These are phyloP conservation scores for Drymodes brunneopygia DNA, from an alignment of 2,113 vertebrate species.

Conservation along the genomic window DNA sequence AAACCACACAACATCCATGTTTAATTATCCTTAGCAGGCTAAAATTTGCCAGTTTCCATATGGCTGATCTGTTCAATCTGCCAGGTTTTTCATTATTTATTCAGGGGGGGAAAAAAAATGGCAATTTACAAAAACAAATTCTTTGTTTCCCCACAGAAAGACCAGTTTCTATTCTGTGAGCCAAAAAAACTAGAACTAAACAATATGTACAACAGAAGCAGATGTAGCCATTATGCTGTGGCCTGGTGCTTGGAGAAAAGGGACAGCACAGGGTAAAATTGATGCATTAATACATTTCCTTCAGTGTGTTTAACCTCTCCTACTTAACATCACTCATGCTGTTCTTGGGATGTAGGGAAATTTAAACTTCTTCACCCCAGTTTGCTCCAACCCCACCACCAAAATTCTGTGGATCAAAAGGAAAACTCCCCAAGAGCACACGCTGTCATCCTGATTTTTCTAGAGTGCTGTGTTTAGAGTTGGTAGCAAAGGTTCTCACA, in stretches of 20 bases:
- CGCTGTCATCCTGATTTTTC: too few species aligned
- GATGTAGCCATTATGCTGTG: constrained; percentile 45
- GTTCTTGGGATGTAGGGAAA: not conserved
- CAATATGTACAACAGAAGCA: constrained; percentile 57
- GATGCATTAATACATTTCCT: constrained; percentile 9
- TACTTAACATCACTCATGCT: not conserved
- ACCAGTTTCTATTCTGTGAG: constrained; percentile 46
- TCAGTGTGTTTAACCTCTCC: constrained; percentile 3
- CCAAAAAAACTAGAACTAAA: constrained; percentile 45
- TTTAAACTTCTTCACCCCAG: not conserved
- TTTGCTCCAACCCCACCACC: not conserved
- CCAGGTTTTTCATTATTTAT: constrained; percentile 46
- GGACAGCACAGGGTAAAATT: not conserved
- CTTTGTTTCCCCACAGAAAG: constrained; percentile 63
- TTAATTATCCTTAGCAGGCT: constrained; percentile 32
- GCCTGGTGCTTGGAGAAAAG: constrained; percentile 6
- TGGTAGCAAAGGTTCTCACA: too few species aligned
- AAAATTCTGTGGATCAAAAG: not conserved
- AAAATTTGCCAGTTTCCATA: constrained; percentile 58
- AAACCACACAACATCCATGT: not conserved
- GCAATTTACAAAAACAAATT: constrained; percentile 62
- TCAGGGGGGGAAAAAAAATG: not conserved
- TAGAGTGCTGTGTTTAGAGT: too few species aligned
- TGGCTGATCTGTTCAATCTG: constrained; percentile 46
- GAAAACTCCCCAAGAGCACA: not conserved